Conservation (phyloP, 2,888 invertebrate genomes). For the Drosophila quinaria region DNA sequence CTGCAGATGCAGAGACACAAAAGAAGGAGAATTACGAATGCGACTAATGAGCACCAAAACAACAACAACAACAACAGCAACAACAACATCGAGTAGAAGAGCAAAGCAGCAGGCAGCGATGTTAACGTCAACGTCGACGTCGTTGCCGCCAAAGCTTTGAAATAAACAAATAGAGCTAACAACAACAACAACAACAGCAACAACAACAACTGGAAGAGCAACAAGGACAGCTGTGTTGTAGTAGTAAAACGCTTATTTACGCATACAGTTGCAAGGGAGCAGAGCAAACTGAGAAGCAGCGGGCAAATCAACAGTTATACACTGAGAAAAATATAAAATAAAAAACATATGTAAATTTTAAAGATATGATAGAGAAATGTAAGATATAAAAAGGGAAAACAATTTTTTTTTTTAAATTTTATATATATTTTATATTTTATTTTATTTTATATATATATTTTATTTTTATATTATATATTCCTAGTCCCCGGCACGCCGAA, state of each 20-base stretch:
- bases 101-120: slow-evolving; percentile 15
- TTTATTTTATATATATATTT: no score
- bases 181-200: slow-evolving; percentile 33
- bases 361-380: no score
- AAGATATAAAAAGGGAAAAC: no score
- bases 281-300: slow-evolving; percentile 8
- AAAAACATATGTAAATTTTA: no score
- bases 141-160: slow-evolving; percentile 45
- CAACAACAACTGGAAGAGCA: slow-evolving; percentile 29
- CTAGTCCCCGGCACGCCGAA: no score
- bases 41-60: slow-evolving; percentile 73
- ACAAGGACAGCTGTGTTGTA: slow-evolving; percentile 53
- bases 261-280: slow-evolving; percentile 66
- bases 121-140: slow-evolving; percentile 17
- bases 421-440: no score
- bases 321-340: neutral
- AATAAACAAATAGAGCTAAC: slow-evolving; percentile 62
- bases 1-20: slow-evolving; percentile 19
- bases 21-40: slow-evolving; percentile 65
- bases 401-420: no score
- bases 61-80: slow-evolving; percentile 59
- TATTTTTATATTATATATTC: no score
- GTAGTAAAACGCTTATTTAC: slow-evolving; percentile 76
- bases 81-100: slow-evolving; percentile 20
- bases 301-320: slow-evolving; percentile 18